Percentiles rank a stretch among this genome's conserved stretches.
Evolutionary conservation across 1,140 invertebrate genomes (phyloP).

Genomic region (Calliphora vicina): DNA sequence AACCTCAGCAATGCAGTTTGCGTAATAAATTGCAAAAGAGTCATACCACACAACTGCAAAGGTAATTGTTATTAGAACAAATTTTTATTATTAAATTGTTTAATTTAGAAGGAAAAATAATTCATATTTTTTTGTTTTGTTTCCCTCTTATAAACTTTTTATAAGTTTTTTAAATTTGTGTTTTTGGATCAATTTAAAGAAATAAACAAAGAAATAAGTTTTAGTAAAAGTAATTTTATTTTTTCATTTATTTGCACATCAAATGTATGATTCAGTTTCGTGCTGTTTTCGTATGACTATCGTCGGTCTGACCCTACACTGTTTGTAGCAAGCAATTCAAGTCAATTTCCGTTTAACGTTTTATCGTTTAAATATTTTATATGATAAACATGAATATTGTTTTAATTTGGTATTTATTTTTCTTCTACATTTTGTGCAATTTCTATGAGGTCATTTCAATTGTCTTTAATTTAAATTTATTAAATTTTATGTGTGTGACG

Average conservation of each 20-base stretch:
- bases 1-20: slow-evolving; percentile 76
- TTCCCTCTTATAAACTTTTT: neutral
- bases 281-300: neutral
- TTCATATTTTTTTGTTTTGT: neutral
- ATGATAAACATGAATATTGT: slow-evolving; percentile 5
- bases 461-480: slow-evolving; percentile 60
- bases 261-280: neutral
- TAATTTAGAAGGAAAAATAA: neutral
- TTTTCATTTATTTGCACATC: neutral
- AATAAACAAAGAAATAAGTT: neutral
- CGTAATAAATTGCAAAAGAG: slow-evolving; percentile 82
- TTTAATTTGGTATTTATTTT: slow-evolving; percentile 7
- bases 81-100: neutral
- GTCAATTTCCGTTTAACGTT: slow-evolving; percentile 24
- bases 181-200: neutral
- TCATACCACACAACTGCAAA: slow-evolving; percentile 56
- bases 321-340: neutral
- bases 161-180: neutral
- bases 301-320: neutral
- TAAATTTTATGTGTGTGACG: slow-evolving; percentile 35
- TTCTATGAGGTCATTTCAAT: slow-evolving; percentile 59
- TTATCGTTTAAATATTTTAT: neutral
- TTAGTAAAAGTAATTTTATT: neutral
- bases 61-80: slow-evolving; percentile 50
- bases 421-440: neutral